A percentile compares a stretch with the other conserved stretches of the same genome.
Conservation (phyloP, 2,113 vertebrate genomes). For the Oxygymnocypris stewartii region DNA sequence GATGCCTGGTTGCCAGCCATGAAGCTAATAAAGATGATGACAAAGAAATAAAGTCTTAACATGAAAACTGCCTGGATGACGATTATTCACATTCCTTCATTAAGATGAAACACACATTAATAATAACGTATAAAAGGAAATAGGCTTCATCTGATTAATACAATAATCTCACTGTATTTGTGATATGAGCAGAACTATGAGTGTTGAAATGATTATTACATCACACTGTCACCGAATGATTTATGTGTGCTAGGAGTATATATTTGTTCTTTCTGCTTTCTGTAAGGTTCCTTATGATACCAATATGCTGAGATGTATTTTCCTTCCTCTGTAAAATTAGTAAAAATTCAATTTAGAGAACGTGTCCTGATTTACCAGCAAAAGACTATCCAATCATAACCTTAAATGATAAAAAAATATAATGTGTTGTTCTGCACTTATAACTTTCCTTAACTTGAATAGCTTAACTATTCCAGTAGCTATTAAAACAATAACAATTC, state of each 20-base stretch:
- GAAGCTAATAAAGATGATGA: constrained; percentile 70
- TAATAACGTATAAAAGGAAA: background rate
- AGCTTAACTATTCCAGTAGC: background rate
- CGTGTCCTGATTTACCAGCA: background rate
- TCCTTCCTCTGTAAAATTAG: background rate
- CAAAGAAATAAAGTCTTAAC: background rate
- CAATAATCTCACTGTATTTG: background rate
- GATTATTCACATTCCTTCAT: background rate
- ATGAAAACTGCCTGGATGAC: background rate
- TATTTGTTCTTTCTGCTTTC: background rate
- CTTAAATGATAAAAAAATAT: background rate
- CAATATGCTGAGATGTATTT: background rate
- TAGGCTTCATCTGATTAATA: background rate
- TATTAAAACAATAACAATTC: background rate
- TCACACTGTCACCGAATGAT: background rate
- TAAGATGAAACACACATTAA: background rate
- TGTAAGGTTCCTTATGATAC: background rate
- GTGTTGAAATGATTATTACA: background rate
- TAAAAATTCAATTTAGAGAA: background rate
- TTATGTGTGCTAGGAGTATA: background rate
- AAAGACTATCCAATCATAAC: background rate
- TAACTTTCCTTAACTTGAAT: too few species aligned
- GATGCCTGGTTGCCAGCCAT: constrained; percentile 90
- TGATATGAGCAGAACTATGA: background rate
- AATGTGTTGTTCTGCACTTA: background rate